Base-by-base conservation (phyloP, 2,888 invertebrate species). In the Mesochorus sp. region DNA sequence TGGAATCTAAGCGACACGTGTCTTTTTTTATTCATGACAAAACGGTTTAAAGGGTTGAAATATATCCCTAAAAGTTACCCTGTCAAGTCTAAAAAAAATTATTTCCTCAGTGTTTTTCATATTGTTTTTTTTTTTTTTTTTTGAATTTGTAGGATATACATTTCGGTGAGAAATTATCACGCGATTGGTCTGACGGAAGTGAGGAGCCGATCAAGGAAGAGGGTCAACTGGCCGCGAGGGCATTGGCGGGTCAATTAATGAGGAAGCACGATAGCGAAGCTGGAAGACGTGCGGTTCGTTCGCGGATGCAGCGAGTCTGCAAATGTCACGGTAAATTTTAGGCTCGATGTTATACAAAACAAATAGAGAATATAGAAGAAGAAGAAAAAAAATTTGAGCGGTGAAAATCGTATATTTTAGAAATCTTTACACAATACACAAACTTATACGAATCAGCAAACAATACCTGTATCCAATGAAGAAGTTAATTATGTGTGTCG, bases 251-350 rank as follows among this genome's bases (percentile, higher is more conserved):
- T 61, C 89, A 90, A 72, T 92, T 97, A 59, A 97, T 98, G 95
- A 97, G 97, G 91, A 92, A 97, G 34, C 98, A 98, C 91, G 98
- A 98, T 90, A 97, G 97, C 88, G 97, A 97, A 88, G 98, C 97
- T 73, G 98, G 98, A 71, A 92, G 98, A 91, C 93, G 97, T 92
- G 94, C 94, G 12, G 94, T 95, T 26, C 93, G 95, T 67, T 94
- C 95, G 19, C 93, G 95, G 76, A 96, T 97, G 96, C 95, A 97
- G 88, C 93, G 96, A 44, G 95, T 96, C 17, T 98, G 98, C 93
- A 98, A 98, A 90, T 98, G 98, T 87, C 97, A 98, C 90, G 97
- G 98, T 91, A 82, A 76, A 78, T 59, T 24, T 8, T 6, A n/a
- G 19, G 34, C 12, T 10, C 0, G 3, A 2, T 10, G n/a, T 12